A percentile compares a stretch with the other conserved stretches of the same genome.
Evolutionary conservation across 2,888 invertebrate genomes (phyloP).

Genomic region (Eurytoma californica): DNA sequence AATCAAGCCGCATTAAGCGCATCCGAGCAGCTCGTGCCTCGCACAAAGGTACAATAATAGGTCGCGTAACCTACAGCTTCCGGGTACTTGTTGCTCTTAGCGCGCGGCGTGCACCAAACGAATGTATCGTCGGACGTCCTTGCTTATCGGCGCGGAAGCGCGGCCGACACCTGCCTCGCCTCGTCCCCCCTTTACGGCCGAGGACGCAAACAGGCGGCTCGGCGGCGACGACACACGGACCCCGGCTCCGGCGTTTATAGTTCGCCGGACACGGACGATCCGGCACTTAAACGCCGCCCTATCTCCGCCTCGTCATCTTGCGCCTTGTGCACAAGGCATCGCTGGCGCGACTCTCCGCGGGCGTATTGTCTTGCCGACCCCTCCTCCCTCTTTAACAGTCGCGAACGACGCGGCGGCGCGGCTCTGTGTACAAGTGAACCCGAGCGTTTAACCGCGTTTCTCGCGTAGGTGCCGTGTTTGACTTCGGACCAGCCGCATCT

Average conservation of each 20-base stretch:
- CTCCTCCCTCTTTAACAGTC: background rate
- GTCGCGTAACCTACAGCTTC: background rate
- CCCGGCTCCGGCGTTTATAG: conserved; percentile 33
- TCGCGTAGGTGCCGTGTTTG: conserved; percentile 12
- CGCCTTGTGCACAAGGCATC: background rate
- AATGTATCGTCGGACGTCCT: conserved; percentile 3
- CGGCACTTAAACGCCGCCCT: conserved; percentile 30
- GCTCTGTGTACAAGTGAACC: background rate
- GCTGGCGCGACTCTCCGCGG: background rate
- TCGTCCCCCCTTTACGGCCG: conserved; percentile 38
- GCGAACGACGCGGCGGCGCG: background rate
- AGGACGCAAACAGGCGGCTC: conserved; percentile 19
- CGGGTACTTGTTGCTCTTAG: conserved; percentile 53
- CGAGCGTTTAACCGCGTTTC: conserved; percentile 28
- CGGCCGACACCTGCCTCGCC: background rate
- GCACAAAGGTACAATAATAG: conserved; percentile 8
- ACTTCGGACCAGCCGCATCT: conserved; percentile 43
- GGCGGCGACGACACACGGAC: background rate
- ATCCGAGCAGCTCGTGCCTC: background rate
- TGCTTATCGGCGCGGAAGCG: background rate
- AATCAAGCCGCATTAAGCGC: conserved; percentile 34
- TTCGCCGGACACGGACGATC: conserved; percentile 1
- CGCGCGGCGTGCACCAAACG: background rate
- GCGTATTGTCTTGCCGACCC: conserved; percentile 22
- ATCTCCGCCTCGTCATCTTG: conserved; percentile 14